Conservation (phyloP, 1,140 invertebrate species). For the Temnothorax nylanderi region DNA sequence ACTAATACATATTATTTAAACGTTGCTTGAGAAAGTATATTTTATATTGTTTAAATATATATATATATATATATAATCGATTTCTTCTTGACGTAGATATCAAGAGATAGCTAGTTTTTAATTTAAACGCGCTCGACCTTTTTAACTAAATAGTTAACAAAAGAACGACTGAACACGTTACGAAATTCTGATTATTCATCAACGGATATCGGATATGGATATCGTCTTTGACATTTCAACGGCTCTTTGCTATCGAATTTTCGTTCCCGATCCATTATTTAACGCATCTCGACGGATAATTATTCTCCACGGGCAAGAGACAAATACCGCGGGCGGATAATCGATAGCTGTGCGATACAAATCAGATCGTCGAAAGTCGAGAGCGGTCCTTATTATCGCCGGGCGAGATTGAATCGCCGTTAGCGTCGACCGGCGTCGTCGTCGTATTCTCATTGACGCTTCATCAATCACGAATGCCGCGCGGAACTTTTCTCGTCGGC, state of each 20-base stretch:
- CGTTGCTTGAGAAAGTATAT: not conserved
- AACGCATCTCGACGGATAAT: constrained; percentile 20
- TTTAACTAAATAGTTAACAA: not conserved
- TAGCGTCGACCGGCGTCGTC: not conserved
- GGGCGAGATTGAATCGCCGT: constrained; percentile 32
- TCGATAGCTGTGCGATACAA: constrained; percentile 30
- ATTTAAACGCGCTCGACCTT: not conserved
- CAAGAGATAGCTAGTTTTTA: not conserved
- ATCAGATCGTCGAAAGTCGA: not conserved
- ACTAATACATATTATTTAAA: not conserved
- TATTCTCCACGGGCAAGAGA: constrained; percentile 10
- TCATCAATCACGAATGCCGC: constrained; percentile 47
- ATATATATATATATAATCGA: not conserved
- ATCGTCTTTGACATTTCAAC: not conserved
- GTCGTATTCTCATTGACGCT: not conserved
- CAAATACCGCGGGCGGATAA: constrained; percentile 2
- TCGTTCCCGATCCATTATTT: not conserved
- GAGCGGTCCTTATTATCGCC: constrained; percentile 19
- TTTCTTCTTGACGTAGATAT: not conserved
- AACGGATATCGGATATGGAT: not conserved
- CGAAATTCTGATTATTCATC: not conserved
- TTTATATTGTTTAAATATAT: not conserved
- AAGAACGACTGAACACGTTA: not conserved
- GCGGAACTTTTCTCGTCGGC: constrained; percentile 21
- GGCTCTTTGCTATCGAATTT: not conserved